Percentiles rank a stretch among this genome's conserved stretches.
Evolutionary conservation across 2,888 invertebrate genomes (phyloP).

Genomic region (Zonitis immaculata): DNA sequence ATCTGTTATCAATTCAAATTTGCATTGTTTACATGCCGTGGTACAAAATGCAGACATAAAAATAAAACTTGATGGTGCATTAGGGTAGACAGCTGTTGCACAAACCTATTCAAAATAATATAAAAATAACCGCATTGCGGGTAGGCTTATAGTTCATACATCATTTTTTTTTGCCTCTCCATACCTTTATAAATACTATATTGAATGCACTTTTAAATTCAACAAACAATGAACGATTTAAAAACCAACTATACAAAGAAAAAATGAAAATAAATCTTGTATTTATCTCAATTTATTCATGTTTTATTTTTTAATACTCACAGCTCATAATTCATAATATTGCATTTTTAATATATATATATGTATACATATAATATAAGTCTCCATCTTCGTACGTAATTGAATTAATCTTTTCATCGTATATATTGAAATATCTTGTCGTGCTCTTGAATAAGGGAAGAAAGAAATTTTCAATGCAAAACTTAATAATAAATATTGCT

Average conservation of each 20-base stretch:
- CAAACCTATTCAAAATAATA: constrained; percentile 18
- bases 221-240: too few relatives aligned
- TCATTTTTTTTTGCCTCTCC: too few relatives aligned
- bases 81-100: constrained; percentile 28
- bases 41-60: constrained; percentile 9
- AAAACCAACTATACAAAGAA: too few relatives aligned
- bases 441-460: constrained; percentile 5
- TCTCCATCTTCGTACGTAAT: constrained; percentile 7
- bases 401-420: constrained; percentile 15
- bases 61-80: constrained; percentile 10
- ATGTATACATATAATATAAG: too few relatives aligned
- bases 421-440: constrained; percentile 10
- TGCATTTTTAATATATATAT: constrained; percentile 10
- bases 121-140: constrained; percentile 29
- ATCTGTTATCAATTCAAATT: background rate
- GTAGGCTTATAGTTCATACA: constrained; percentile 22
- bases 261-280: too few relatives aligned
- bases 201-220: constrained; percentile 30
- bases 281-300: background rate
- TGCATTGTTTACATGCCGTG: constrained; percentile 7
- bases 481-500: too few relatives aligned
- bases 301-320: background rate
- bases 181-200: too few relatives aligned
- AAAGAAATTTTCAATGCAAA: background rate
- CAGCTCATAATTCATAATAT: constrained; percentile 3